Conservation (phyloP, 2,797 vertebrate genomes). For the Lithobates pipiens region DNA sequence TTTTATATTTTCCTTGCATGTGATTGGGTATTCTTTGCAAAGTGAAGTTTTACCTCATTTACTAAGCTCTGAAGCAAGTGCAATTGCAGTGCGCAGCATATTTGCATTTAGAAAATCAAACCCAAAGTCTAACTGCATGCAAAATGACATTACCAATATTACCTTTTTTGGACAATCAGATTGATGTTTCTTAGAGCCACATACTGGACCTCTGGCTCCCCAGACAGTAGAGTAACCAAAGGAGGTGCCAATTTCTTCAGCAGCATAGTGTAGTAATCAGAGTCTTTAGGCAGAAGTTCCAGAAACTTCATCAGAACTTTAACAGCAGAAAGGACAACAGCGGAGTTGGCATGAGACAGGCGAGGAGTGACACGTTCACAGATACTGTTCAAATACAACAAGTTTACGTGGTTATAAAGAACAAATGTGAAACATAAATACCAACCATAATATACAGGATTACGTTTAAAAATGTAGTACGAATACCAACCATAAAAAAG, state of each 20-base stretch:
- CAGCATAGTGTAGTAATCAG: constrained; percentile 96
- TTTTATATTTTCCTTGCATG: too few species aligned
- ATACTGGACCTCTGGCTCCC: constrained; percentile 97
- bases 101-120: too few species aligned
- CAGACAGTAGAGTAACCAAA: constrained; percentile 93
- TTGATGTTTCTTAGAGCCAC: constrained; percentile 99
- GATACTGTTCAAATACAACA: constrained; percentile 79
- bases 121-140: not conserved
- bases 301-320: constrained; percentile 99
- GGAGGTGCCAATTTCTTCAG: constrained; percentile 97
- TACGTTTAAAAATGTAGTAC: not conserved
- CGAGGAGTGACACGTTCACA: constrained; percentile 97
- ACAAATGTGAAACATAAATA: not conserved
- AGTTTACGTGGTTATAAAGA: not conserved
- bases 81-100: too few species aligned
- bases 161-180: constrained; percentile 98
- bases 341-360: constrained; percentile 96
- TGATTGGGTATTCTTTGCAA: too few species aligned
- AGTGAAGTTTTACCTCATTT: too few species aligned
- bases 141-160: constrained; percentile 30
- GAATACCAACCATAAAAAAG: not conserved
- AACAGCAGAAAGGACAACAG: constrained; percentile 95
- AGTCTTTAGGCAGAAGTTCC: constrained; percentile 95
- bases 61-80: too few species aligned
- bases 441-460: not conserved